Evolutionary conservation across 2,797 vertebrate genomes (phyloP).

Genomic region (Channa striata): DNA sequence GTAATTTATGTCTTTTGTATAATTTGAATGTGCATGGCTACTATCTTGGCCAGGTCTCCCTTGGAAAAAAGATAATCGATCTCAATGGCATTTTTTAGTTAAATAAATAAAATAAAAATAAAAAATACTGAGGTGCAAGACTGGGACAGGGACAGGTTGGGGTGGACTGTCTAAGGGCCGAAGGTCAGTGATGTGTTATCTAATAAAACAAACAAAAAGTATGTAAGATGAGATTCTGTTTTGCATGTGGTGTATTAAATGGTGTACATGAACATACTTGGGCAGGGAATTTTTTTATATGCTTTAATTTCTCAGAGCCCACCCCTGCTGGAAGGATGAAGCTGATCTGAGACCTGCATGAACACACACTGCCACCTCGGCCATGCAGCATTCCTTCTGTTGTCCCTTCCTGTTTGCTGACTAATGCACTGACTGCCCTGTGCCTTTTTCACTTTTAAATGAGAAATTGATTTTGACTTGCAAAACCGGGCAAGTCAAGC

Average conservation of each 20-base stretch:
- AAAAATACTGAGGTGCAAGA: slow-evolving; percentile 71
- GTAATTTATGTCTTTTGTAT: too few species aligned
- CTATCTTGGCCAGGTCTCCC: too few species aligned
- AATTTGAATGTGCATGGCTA: too few species aligned
- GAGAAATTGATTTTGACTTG: slow-evolving; percentile 72
- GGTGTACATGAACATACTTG: slow-evolving; percentile 69
- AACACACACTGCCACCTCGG: slow-evolving; percentile 9
- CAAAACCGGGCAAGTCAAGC: slow-evolving; percentile 43
- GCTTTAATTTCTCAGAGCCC: slow-evolving; percentile 84
- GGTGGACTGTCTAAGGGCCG: slow-evolving; percentile 85
- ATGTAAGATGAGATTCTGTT: slow-evolving; percentile 4
- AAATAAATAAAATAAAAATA: too few species aligned
- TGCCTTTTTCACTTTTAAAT: slow-evolving; percentile 54
- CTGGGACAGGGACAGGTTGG: slow-evolving; percentile 74
- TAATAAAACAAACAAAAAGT: slow-evolving; percentile 42
- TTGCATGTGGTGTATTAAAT: slow-evolving; percentile 2
- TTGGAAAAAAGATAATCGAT: too few species aligned
- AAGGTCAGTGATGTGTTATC: slow-evolving; percentile 81
- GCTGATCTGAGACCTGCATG: slow-evolving; percentile 79
- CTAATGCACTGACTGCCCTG: slow-evolving; percentile 17
- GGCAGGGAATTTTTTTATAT: slow-evolving; percentile 84
- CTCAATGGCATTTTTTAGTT: too few species aligned
- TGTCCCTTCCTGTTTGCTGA: slow-evolving; percentile 45
- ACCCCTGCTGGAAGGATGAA: slow-evolving; percentile 75
- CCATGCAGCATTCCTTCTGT: background rate